These are phyloP conservation scores for Cassiopea xamachana DNA, from an alignment of 30 jellyfish, hydroid and myxozoan species.

Conservation along the genomic window DNA sequence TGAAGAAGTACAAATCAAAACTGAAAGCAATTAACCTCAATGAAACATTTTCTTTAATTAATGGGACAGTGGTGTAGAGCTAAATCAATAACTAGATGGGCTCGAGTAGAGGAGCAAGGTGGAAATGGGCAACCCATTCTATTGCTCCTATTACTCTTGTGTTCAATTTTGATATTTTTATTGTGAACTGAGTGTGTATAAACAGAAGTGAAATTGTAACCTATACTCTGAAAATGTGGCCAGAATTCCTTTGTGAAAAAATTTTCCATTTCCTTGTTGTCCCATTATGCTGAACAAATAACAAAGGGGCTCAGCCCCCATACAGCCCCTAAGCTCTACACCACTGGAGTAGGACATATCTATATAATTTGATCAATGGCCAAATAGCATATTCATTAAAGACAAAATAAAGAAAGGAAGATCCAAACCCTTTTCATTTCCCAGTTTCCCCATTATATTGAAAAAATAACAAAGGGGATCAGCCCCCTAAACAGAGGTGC, in stretches of 20 bases:
- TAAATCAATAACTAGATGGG: constrained; percentile 7
- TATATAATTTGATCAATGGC: not conserved
- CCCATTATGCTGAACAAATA: not conserved
- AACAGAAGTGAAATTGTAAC: not conserved
- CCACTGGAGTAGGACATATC: not conserved
- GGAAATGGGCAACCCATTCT: not conserved
- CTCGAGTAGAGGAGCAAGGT: constrained; percentile 1
- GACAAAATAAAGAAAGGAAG: too few species aligned
- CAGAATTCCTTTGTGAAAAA: not conserved
- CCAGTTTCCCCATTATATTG: not conserved
- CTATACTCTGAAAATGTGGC: not conserved
- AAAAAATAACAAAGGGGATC: too few species aligned
- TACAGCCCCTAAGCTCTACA: not conserved
- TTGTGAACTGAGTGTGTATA: not conserved
- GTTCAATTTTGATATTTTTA: not conserved
- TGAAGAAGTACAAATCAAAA: not conserved
- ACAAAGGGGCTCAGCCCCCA: too few species aligned
- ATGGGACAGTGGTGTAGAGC: too few species aligned
- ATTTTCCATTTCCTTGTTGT: not conserved
- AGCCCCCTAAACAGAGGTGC: too few species aligned
- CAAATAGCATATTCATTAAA: not conserved
- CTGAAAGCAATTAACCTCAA: not conserved
- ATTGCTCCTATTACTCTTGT: not conserved
- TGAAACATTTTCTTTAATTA: too few species aligned
- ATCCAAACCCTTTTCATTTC: not conserved